Conservation (phyloP, 2,113 vertebrate species). For the Pseudorasbora parva region DNA sequence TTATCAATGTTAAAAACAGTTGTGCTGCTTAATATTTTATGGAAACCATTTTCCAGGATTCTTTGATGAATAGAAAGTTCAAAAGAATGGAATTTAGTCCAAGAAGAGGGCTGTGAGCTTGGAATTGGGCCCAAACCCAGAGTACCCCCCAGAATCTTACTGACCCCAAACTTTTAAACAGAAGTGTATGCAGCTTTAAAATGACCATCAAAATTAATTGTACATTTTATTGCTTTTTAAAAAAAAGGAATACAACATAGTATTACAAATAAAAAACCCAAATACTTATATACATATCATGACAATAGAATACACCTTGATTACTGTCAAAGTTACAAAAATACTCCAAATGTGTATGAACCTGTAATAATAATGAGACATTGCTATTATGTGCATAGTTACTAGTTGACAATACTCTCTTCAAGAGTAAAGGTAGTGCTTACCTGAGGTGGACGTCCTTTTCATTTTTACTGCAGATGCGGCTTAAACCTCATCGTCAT, state of each 20-base stretch:
- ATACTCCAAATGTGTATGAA: slow-evolving; percentile 55
- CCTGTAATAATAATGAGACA: slow-evolving; percentile 38
- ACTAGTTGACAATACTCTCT: slow-evolving; percentile 35
- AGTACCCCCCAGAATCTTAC: too few relatives aligned
- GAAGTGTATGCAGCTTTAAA: neutral
- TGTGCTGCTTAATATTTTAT: too few relatives aligned
- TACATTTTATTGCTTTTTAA: slow-evolving; percentile 67
- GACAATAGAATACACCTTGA: slow-evolving; percentile 96
- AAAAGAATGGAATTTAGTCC: too few relatives aligned
- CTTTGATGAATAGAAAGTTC: too few relatives aligned
- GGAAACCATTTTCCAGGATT: too few relatives aligned
- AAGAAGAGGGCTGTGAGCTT: too few relatives aligned
- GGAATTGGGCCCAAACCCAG: too few relatives aligned
- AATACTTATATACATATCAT: slow-evolving; percentile 83
- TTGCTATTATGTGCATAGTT: slow-evolving; percentile 39
- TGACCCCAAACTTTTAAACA: too few relatives aligned
- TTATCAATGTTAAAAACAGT: too few relatives aligned
- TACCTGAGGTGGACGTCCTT: slow-evolving; percentile 63
- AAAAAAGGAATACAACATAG: slow-evolving; percentile 70
- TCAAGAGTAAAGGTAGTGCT: slow-evolving; percentile 48
- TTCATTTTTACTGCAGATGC: neutral
- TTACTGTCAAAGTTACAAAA: slow-evolving; percentile 65
- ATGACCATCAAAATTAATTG: neutral
- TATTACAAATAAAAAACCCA: slow-evolving; percentile 65
- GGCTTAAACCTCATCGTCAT: slow-evolving; percentile 19